These are phyloP conservation scores for Amphilophus citrinellus DNA, from an alignment of 2,113 vertebrate genomes.

Conservation along the genomic window DNA sequence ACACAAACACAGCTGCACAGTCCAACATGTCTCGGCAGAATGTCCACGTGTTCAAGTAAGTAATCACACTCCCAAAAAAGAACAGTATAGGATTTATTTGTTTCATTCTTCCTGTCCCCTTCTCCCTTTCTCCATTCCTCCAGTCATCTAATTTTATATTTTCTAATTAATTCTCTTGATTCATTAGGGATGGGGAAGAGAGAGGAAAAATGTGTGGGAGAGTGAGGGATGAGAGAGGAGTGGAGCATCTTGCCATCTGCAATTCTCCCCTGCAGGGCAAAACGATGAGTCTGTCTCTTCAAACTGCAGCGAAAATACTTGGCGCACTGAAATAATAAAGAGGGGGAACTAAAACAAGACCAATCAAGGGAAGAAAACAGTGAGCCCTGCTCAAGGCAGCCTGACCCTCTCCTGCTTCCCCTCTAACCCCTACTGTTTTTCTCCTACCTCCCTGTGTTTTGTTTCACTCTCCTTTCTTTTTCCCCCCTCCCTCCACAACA, in stretches of 20 bases:
- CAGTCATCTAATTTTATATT: constrained; percentile 54
- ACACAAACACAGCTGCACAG: background rate
- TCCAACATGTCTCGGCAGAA: background rate
- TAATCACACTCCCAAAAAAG: constrained; percentile 6
- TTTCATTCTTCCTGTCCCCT: constrained; percentile 7
- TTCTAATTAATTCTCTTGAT: constrained; percentile 70
- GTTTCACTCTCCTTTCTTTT: background rate
- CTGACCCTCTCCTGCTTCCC: constrained; percentile 33
- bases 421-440: constrained; percentile 23
- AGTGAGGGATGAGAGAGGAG: constrained; percentile 60
- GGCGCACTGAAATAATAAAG: constrained; percentile 59
- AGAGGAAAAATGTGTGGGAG: constrained; percentile 28
- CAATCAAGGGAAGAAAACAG: constrained; percentile 52
- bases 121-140: background rate
- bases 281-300: constrained; percentile 57
- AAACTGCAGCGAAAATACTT: constrained; percentile 61
- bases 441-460: constrained; percentile 11
- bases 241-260: constrained; percentile 73
- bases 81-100: constrained; percentile 16
- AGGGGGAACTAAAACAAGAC: constrained; percentile 32
- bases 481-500: background rate
- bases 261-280: constrained; percentile 68
- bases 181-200: constrained; percentile 57
- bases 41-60: constrained; percentile 14
- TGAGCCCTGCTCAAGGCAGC: constrained; percentile 47